phyloP scores from a whole-genome alignment of 2,113 vertebrate genomes.

The zebrafish (Danio rerio) region GRCz12tu NC_133193.1:46231501-46232000 shows the following conservation, averaged over 20 bases:
- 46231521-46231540: no score
- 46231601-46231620: no score
- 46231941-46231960: slow-evolving; percentile 40
- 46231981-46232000: slow-evolving; percentile 64
- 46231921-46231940: slow-evolving; percentile 55
- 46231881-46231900: slow-evolving; percentile 45
- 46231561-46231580: no score
- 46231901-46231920: slow-evolving; percentile 70
- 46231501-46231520: no score
- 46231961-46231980: slow-evolving; percentile 38
- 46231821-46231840: neutral
- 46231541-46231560: no score
- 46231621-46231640: no score
- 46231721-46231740: neutral
- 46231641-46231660: no score
- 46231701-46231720: no score
- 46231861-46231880: slow-evolving; percentile 49
- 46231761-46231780: neutral
- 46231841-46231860: slow-evolving; percentile 52
- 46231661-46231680: no score
- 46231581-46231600: no score
- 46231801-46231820: neutral
- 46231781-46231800: neutral
- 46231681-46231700: no score
- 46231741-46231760: neutral